A percentile compares a stretch with the other conserved stretches of the same genome.
These are phyloP conservation scores for Whitmania pigra DNA, from an alignment of 1,140 invertebrate genomes.

Conservation along the genomic window DNA sequence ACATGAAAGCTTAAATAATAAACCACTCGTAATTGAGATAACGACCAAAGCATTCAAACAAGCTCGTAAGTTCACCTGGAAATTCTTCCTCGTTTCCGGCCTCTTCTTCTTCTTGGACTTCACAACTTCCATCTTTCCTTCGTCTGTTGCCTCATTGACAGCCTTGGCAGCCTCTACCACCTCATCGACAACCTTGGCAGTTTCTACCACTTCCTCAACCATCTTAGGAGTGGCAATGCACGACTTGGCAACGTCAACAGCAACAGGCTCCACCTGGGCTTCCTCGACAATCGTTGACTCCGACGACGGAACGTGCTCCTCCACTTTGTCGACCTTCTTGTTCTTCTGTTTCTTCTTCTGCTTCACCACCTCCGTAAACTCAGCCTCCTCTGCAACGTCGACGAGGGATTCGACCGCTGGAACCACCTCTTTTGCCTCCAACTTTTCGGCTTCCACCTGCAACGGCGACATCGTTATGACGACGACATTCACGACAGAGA, in stretches of 20 bases:
- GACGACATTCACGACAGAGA: background rate
- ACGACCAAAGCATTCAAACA: no score
- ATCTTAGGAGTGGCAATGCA: background rate
- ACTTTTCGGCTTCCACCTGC: background rate
- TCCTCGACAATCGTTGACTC: background rate
- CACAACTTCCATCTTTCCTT: background rate
- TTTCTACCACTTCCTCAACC: background rate
- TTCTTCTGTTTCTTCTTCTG: conserved; percentile 18
- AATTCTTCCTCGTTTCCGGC: conserved; percentile 1
- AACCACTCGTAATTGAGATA: no score
- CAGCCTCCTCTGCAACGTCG: background rate
- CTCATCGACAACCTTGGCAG: background rate
- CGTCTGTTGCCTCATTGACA: background rate
- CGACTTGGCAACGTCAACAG: background rate
- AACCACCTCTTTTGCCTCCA: background rate
- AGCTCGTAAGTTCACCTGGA: background rate
- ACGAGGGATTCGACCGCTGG: background rate
- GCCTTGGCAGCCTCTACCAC: background rate
- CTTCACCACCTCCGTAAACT: background rate
- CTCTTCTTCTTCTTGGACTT: background rate
- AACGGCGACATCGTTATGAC: background rate
- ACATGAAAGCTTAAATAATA: no score
- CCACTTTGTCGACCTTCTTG: background rate
- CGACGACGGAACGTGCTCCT: background rate
- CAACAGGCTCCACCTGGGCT: background rate